Base-by-base conservation (phyloP, 1,140 invertebrate genomes). In the Pseudachorutes palmiensis region DNA sequence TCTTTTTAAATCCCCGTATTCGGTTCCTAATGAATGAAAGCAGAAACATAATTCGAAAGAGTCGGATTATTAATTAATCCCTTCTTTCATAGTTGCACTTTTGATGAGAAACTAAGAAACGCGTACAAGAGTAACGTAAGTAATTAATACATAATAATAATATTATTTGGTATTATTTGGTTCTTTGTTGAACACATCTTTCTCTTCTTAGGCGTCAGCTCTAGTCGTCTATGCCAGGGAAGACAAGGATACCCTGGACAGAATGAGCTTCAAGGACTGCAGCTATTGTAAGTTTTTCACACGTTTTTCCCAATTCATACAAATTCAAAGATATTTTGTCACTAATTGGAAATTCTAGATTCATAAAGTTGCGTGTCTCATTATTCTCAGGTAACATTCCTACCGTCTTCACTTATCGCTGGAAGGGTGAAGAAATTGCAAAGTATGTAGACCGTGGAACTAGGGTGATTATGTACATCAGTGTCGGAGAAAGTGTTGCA, bases 151-250 rank as follows among this genome's bases (percentile, higher is more conserved):
- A n/a, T n/a, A n/a, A n/a, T n/a, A n/a, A n/a, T n/a, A n/a, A n/a
- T n/a, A n/a, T n/a, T n/a, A n/a, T n/a, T n/a, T n/a, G n/a, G n/a
- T n/a, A n/a, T n/a, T n/a, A n/a, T n/a, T n/a, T n/a, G n/a, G n/a
- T n/a, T n/a, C n/a, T n/a, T n/a, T n/a, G n/a, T n/a, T n/a, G n/a
- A n/a, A n/a, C n/a, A n/a, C n/a, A n/a, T n/a, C n/a, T n/a, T n/a
- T n/a, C n/a, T n/a, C n/a, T n/a, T n/a, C n/a, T n/a, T n/a, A n/a
- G n/a, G 89, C 88, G 1, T 81, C 82, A 0, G 89, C 85, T 0
- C 85, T 89, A 19, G 82, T 91, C 33, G 83, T 91, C 14, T 91
- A 90, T 79, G 88, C 90, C 76, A 84, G 87, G 77, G 80, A 84
- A 55, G 82, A 84, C 48, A 82, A 83, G 26, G 79, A 80, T n/a